Base-by-base conservation (phyloP, 2,113 vertebrate species). In the Cyprinodon tularosa region DNA sequence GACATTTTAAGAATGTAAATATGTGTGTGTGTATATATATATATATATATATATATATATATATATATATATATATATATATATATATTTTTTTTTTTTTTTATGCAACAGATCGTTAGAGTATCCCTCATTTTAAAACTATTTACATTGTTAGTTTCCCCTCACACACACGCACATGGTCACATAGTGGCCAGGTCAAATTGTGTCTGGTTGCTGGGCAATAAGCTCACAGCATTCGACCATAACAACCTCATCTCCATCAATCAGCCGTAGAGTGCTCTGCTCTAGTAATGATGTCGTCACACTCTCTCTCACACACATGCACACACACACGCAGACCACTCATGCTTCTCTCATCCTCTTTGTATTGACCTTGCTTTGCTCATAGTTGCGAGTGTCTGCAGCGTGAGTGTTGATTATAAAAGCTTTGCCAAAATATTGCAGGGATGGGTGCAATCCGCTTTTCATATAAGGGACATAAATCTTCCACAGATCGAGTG, bases 221-320 rank as follows among this genome's bases (percentile, higher is more conserved):
- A 74, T 91, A 85, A 87, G 85, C 88, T 89, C 65, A 80, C 76
- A 78, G 79, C 84, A 68, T 71, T 84, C 38, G 15, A 84, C 82
- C 86, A 77, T 82, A 90, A 88, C 83, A 84, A 79, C 84, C 84
- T 63, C 72, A 71, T 84, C 84, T 82, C 79, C 68, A 89, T 92
- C 91, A 91, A 85, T 92, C 89, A 84, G 66, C 83, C 64, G 61
- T 80, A 74, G 71, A 88, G 85, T 85, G 86, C 84, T 85, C 66
- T 77, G 74, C 84, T 85, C 74, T 88, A 89, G 89, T 89, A 84
- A 88, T 92, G 88, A 86, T 91, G 87, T 90, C 88, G 91, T 81
- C 79, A 66, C 69, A 62, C 74, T 75, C 78, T 71, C 71, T 42
- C 29, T 60, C 44, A 45, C 62, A 48, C 53, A 40, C 67, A 69